A percentile compares a stretch with the other conserved stretches of the same genome.
Conservation (phyloP, 2,888 invertebrate genomes). For the Volucella inanis region DNA sequence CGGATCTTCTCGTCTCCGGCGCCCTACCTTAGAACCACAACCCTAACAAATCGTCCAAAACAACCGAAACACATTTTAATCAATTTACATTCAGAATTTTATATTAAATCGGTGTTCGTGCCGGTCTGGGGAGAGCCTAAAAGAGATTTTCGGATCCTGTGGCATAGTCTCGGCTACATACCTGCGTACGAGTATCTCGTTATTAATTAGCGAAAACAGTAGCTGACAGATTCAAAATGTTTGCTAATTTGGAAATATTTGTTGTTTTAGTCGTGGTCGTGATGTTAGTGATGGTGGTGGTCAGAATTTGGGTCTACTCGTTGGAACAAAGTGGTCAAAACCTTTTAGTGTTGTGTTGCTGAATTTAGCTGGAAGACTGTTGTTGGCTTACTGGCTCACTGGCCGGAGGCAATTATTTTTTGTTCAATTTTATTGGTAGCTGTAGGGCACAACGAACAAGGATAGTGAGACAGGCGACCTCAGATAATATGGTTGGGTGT, state of each 20-base stretch:
- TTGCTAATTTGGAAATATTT: constrained; percentile 81
- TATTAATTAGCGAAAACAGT: constrained; percentile 83
- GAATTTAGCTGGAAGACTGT: constrained; percentile 32
- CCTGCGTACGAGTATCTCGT: constrained; percentile 79
- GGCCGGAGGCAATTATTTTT: constrained; percentile 65
- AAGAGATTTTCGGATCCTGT: constrained; percentile 76
- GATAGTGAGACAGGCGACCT: constrained; percentile 37
- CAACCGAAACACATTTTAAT: constrained; percentile 62
- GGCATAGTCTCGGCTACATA: constrained; percentile 77
- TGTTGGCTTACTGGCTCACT: constrained; percentile 13
- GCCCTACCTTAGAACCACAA: neutral
- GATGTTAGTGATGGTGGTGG: constrained; percentile 19
- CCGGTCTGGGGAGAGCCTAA: constrained; percentile 4
- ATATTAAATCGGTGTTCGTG: constrained; percentile 50
- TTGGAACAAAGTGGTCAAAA: constrained; percentile 43
- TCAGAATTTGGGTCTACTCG: constrained; percentile 38
- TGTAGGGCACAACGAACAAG: constrained; percentile 28
- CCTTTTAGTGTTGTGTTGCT: constrained; percentile 61
- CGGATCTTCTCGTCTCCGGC: constrained; percentile 34
- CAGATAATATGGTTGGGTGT: constrained; percentile 53
- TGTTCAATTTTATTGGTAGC: constrained; percentile 70
- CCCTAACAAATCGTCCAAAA: constrained; percentile 1
- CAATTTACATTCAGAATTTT: constrained; percentile 72
- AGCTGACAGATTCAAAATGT: constrained; percentile 82
- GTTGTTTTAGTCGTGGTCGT: constrained; percentile 55